These are phyloP conservation scores for Orthochromis indermauri DNA, from an alignment of 2,113 vertebrate species.

Conservation along the genomic window DNA sequence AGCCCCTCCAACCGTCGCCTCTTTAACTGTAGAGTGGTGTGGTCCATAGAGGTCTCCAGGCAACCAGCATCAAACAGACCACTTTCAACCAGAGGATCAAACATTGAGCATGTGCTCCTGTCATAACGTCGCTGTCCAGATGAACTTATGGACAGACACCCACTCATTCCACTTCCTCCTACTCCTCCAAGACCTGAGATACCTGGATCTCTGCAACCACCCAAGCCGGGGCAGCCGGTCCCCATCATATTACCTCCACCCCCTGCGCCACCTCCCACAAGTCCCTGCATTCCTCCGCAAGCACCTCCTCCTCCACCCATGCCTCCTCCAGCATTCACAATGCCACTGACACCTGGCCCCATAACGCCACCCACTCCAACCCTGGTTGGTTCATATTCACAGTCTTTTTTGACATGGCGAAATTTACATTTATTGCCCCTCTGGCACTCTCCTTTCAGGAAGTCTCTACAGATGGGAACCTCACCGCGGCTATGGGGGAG, in stretches of 20 bases:
- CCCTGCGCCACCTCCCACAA: slow-evolving; percentile 51
- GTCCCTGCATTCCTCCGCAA: slow-evolving; percentile 67
- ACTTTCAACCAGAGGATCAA: slow-evolving; percentile 73
- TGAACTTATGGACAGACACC: slow-evolving; percentile 59
- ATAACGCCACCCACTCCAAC: slow-evolving; percentile 59
- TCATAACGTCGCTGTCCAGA: slow-evolving; percentile 71
- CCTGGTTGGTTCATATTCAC: slow-evolving; percentile 77
- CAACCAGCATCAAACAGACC: slow-evolving; percentile 79
- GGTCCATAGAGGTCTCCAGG: slow-evolving; percentile 81
- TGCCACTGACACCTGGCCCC: slow-evolving; percentile 58
- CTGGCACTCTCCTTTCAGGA: slow-evolving; percentile 92
- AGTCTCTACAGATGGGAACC: slow-evolving; percentile 93
- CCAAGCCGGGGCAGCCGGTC: slow-evolving; percentile 66
- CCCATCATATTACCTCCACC: slow-evolving; percentile 62
- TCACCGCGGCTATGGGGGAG: slow-evolving; percentile 89
- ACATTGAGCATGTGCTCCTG: slow-evolving; percentile 67
- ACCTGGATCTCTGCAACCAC: slow-evolving; percentile 68
- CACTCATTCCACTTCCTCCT: slow-evolving; percentile 54
- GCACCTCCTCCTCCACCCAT: slow-evolving; percentile 41
- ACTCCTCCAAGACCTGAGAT: slow-evolving; percentile 56
- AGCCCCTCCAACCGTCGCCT: slow-evolving; percentile 78
- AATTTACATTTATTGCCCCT: slow-evolving; percentile 94
- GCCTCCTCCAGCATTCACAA: slow-evolving; percentile 56
- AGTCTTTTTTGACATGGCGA: slow-evolving; percentile 88
- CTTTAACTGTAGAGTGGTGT: slow-evolving; percentile 83